Percentiles rank a stretch among this genome's conserved stretches.
Evolutionary conservation across 2,113 vertebrate species (phyloP).

Genomic region (Callocephalon fimbriatum): DNA sequence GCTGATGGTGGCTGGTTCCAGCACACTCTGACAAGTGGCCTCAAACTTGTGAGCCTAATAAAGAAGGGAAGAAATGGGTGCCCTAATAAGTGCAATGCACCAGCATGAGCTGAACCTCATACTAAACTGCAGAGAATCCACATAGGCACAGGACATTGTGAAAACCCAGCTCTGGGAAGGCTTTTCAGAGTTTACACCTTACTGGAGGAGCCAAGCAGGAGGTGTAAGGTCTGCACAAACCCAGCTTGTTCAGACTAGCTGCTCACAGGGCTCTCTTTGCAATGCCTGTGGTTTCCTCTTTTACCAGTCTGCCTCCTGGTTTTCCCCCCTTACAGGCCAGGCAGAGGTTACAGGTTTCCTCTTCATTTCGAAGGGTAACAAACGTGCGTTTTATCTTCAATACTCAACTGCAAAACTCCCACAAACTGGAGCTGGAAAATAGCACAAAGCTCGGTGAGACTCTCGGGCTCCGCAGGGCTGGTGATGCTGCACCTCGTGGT

Average conservation of each 20-base stretch:
- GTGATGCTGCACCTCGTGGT: fast-evolving
- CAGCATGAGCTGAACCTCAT: not conserved
- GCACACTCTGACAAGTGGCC: too few relatives aligned
- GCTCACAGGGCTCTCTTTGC: not conserved
- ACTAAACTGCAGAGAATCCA: not conserved
- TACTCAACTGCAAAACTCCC: not conserved
- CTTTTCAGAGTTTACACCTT: not conserved
- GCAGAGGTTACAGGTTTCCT: not conserved
- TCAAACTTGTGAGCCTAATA: not conserved
- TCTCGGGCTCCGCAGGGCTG: not conserved
- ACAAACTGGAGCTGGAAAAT: not conserved
- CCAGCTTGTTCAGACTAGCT: not conserved
- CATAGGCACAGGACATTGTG: not conserved
- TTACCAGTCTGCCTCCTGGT: not conserved
- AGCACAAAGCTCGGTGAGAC: fast-evolving
- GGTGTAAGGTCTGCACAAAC: not conserved
- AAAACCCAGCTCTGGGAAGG: not conserved
- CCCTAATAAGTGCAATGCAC: not conserved
- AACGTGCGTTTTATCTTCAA: not conserved
- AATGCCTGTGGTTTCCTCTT: not conserved
- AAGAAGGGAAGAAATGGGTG: not conserved
- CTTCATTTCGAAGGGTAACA: not conserved
- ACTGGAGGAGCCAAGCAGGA: not conserved
- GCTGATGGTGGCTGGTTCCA: not conserved
- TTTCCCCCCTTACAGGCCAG: not conserved